A percentile compares a stretch with the other conserved stretches of the same genome.
Evolutionary conservation across 2,797 vertebrate genomes (phyloP).

Genomic region (Melanotaenia nigrans): DNA sequence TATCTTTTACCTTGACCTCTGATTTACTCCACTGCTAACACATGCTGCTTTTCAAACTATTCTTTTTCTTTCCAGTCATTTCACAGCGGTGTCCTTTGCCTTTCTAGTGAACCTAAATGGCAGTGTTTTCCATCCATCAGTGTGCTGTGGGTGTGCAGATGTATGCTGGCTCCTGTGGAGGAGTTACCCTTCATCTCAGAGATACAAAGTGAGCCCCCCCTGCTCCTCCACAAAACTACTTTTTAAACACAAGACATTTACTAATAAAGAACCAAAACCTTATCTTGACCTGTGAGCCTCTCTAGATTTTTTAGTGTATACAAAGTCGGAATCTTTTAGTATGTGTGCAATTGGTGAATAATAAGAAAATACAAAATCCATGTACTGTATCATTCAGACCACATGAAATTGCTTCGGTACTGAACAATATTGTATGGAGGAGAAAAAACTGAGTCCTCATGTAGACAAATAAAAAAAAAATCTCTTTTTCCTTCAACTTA

Average conservation of each 20-base stretch:
- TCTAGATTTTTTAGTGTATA: conserved; percentile 22
- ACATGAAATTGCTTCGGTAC: conserved; percentile 6
- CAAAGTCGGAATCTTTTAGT: conserved; percentile 11
- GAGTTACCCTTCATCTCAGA: conserved; percentile 25
- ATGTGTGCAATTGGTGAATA: conserved; percentile 22
- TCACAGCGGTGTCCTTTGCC: conserved; percentile 14
- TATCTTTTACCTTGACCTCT: not conserved
- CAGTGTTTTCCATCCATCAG: conserved; percentile 12
- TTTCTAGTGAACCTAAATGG: conserved; percentile 28
- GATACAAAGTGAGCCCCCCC: conserved; percentile 23
- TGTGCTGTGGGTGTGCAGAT: conserved; percentile 22
- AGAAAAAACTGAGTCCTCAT: too few relatives aligned
- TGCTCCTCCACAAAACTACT: conserved; percentile 19
- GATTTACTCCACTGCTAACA: not conserved
- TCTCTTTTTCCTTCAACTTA: not conserved
- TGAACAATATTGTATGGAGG: not conserved
- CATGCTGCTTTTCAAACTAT: not conserved
- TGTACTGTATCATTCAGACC: conserved; percentile 2
- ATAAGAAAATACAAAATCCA: conserved; percentile 18
- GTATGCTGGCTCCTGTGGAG: conserved; percentile 19
- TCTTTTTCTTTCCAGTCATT: not conserved
- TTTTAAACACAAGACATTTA: conserved; percentile 21
- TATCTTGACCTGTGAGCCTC: conserved; percentile 5
- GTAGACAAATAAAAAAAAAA: not conserved
- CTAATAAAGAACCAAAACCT: conserved; percentile 28